phyloP scores from a whole-genome alignment of 2,797 vertebrate species.

The Smutsia temminckii region DNA sequence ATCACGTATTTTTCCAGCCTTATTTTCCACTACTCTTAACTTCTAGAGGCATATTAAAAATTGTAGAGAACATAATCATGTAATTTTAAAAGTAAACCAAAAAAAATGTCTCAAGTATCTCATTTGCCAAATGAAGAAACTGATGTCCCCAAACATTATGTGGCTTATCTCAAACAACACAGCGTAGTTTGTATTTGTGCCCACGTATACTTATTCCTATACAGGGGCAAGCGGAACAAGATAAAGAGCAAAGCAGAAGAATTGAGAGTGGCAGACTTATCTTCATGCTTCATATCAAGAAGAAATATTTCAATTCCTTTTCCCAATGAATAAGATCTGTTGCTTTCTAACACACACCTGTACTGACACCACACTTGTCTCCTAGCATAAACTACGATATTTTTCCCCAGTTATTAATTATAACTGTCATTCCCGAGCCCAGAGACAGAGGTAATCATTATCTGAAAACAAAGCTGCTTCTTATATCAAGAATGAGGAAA shows the following conservation, averaged over 20 bases:
- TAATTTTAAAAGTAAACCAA: not conserved
- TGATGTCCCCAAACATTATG: not conserved
- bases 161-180: not conserved
- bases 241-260: not conserved
- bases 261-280: not conserved
- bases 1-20: not conserved
- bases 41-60: not conserved
- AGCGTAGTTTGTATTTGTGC: not conserved
- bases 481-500: constrained; percentile 23
- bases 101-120: not conserved
- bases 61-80: not conserved
- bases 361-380: constrained; percentile 9
- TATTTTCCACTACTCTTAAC: not conserved
- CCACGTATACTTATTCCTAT: not conserved
- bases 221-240: not conserved
- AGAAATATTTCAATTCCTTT: constrained; percentile 19
- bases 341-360: constrained; percentile 26
- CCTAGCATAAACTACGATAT: constrained; percentile 42
- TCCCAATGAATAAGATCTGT: constrained; percentile 16
- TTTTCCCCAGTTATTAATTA: constrained; percentile 58
- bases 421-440: constrained; percentile 62
- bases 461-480: constrained; percentile 19
- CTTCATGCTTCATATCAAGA: not conserved
- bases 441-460: constrained; percentile 32
- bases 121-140: not conserved